A percentile compares a stretch with the other conserved stretches of the same genome.
Conservation (phyloP, 2,113 vertebrate genomes). For the Prionailurus viverrinus region DNA sequence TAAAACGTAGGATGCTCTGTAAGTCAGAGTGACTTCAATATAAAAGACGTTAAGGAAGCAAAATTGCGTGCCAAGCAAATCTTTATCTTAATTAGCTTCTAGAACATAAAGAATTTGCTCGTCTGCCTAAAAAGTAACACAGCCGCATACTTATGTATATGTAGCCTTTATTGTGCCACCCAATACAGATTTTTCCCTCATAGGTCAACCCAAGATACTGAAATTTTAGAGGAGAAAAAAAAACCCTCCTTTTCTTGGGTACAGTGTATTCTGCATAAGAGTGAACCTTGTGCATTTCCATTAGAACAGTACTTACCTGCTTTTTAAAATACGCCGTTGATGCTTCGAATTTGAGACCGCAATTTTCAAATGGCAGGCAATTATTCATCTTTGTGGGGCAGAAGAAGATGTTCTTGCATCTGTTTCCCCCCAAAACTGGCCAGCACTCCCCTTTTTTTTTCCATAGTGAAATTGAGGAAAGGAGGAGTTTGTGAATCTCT, state of each 20-base stretch:
- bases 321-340: background rate
- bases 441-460: background rate
- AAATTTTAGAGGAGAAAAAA: conserved; percentile 54
- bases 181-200: background rate
- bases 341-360: conserved; percentile 18
- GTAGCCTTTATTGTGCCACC: background rate
- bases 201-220: background rate
- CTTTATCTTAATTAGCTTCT: conserved; percentile 80
- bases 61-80: conserved; percentile 73
- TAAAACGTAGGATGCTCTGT: conserved; percentile 69
- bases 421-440: background rate
- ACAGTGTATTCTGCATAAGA: background rate
- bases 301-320: background rate
- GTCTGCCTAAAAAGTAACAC: conserved; percentile 54
- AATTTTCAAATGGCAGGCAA: conserved; percentile 55
- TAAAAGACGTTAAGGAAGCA: conserved; percentile 71
- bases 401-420: background rate
- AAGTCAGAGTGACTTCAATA: conserved; percentile 64
- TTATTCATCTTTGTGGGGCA: conserved; percentile 49
- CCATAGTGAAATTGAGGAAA: background rate
- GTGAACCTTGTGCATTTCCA: background rate
- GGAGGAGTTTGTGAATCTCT: conserved; percentile 50
- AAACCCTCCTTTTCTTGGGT: background rate
- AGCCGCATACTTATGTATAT: background rate
- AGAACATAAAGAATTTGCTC: conserved; percentile 62